These are phyloP conservation scores for Australoheros scitulus DNA, from an alignment of 2,113 vertebrate genomes.

Conservation along the genomic window DNA sequence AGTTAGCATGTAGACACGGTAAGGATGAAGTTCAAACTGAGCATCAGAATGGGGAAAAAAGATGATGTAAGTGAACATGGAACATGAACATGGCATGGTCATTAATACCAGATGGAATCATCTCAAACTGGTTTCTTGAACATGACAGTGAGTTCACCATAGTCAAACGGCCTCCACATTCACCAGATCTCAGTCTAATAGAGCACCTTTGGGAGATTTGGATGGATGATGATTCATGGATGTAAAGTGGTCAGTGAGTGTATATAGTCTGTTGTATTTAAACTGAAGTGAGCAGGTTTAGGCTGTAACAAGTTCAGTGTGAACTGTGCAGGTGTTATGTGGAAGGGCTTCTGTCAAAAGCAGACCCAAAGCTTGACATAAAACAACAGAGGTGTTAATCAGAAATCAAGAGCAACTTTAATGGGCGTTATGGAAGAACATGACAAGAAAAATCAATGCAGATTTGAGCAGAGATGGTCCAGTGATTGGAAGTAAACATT, in stretches of 20 bases:
- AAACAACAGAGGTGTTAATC: background rate
- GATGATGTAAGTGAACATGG: no score
- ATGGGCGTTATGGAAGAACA: background rate
- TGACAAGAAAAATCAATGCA: background rate
- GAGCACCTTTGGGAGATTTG: background rate
- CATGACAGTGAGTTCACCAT: background rate
- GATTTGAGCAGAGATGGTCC: background rate
- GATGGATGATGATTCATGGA: background rate
- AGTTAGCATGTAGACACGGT: no score
- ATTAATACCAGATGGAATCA: background rate
- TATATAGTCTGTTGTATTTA: background rate
- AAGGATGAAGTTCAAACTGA: no score
- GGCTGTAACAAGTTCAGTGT: background rate
- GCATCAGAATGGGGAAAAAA: no score
- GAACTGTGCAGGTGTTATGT: background rate
- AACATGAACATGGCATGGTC: no score
- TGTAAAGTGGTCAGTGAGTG: background rate
- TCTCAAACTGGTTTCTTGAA: background rate
- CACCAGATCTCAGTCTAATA: background rate
- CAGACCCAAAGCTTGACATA: background rate
- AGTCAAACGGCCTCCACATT: background rate
- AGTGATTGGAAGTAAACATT: background rate
- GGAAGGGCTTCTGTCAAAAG: background rate
- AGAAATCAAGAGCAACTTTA: background rate
- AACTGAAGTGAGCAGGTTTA: background rate